phyloP scores from a whole-genome alignment of 2,797 vertebrate species.

The Melanogrammus aeglefinus region DNA sequence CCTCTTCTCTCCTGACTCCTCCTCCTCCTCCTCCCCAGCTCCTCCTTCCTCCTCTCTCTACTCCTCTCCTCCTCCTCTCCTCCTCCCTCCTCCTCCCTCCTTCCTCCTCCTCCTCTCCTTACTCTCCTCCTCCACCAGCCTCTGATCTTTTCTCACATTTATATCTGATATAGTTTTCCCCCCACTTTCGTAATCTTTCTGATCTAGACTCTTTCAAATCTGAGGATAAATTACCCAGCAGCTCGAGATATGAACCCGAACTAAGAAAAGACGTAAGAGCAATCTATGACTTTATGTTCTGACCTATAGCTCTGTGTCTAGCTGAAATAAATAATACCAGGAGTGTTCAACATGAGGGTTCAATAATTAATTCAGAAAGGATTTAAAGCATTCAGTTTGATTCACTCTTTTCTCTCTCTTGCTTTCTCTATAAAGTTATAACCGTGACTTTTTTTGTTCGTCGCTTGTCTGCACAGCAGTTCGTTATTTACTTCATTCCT shows the following conservation, averaged over 20 bases:
- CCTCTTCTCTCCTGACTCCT: too few species aligned
- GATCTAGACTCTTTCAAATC: conserved; percentile 15
- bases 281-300: not conserved
- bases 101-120: too few species aligned
- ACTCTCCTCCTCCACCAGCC: conserved; percentile 22
- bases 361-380: not conserved
- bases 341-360: not conserved
- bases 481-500: not conserved
- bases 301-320: not conserved
- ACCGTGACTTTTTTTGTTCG: not conserved
- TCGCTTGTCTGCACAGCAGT: not conserved
- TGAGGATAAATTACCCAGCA: not conserved
- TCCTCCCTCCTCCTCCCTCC: too few species aligned
- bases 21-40: too few species aligned
- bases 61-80: too few species aligned
- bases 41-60: too few species aligned
- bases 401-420: not conserved
- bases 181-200: conserved; percentile 37
- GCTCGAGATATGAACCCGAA: not conserved
- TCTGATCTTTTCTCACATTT: conserved; percentile 14
- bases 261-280: not conserved
- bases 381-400: not conserved
- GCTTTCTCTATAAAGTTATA: not conserved
- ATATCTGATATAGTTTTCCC: not conserved
- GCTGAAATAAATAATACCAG: not conserved